Conservation (phyloP, 2,888 invertebrate genomes). For the Minunthozetes semirufus region DNA sequence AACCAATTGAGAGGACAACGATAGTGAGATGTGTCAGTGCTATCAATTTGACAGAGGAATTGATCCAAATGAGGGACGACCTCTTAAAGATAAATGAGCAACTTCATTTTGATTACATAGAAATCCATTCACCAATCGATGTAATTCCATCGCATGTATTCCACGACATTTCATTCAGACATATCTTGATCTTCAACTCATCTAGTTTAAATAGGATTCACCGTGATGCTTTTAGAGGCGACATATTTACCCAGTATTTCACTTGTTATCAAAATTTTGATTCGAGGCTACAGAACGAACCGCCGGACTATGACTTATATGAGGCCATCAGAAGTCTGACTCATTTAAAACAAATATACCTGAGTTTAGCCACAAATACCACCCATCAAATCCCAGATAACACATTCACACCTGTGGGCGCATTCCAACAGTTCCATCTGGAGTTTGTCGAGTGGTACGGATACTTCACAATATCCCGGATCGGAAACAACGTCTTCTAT, state of each 20-base stretch:
- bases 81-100: too few relatives aligned
- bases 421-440: not conserved
- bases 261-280: not conserved
- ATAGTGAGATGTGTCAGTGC: too few relatives aligned
- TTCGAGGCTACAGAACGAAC: not conserved
- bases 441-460: not conserved
- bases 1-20: too few relatives aligned
- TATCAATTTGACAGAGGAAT: too few relatives aligned
- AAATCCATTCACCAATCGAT: not conserved
- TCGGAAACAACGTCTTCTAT: not conserved
- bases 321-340: not conserved
- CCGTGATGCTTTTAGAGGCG: not conserved
- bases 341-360: not conserved
- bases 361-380: not conserved
- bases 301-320: constrained; percentile 8
- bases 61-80: too few relatives aligned
- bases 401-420: not conserved
- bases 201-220: not conserved
- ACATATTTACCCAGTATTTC: not conserved
- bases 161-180: constrained; percentile 2
- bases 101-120: not conserved
- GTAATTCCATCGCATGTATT: not conserved
- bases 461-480: not conserved
- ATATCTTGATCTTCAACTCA: not conserved
- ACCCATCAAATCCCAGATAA: not conserved